phyloP scores from a whole-genome alignment of 2,113 vertebrate genomes.

The Geococcyx californianus region DNA sequence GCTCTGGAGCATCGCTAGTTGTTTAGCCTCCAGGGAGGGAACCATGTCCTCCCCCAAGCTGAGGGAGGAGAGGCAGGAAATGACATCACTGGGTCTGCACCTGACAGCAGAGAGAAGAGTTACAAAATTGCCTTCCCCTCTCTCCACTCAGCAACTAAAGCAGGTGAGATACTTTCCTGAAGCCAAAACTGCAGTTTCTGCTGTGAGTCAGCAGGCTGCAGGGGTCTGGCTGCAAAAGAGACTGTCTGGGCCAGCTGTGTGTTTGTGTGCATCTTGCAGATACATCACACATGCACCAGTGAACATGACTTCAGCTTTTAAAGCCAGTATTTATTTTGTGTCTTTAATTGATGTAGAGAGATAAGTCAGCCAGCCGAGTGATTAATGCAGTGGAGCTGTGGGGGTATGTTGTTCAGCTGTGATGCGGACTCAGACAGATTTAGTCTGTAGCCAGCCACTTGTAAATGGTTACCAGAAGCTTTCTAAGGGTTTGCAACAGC shows the following conservation, averaged over 20 bases:
- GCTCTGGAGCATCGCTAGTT: not conserved
- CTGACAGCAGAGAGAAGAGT: not conserved
- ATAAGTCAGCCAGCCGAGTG: constrained; percentile 29
- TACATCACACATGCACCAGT: not conserved
- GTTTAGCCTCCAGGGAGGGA: not conserved
- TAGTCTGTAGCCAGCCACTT: not conserved
- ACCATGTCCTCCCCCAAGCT: not conserved
- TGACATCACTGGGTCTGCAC: no score
- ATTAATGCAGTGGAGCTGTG: not conserved
- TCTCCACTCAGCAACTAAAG: not conserved
- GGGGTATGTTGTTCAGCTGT: not conserved
- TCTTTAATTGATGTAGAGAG: constrained; percentile 21
- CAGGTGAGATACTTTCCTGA: not conserved
- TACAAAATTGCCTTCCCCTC: not conserved
- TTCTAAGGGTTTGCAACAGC: not conserved
- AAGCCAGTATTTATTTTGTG: constrained; percentile 51
- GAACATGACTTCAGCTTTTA: constrained; percentile 36
- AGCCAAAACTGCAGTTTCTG: not conserved
- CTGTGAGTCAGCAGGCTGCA: not conserved
- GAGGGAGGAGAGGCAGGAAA: not conserved
- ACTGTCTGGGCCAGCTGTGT: not conserved
- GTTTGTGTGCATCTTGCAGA: constrained; percentile 22
- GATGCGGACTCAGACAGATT: not conserved
- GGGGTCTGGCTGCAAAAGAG: not conserved
- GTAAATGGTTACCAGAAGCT: not conserved